phyloP scores from a whole-genome alignment of 2,888 invertebrate genomes.

The Volucella zonaria region DNA sequence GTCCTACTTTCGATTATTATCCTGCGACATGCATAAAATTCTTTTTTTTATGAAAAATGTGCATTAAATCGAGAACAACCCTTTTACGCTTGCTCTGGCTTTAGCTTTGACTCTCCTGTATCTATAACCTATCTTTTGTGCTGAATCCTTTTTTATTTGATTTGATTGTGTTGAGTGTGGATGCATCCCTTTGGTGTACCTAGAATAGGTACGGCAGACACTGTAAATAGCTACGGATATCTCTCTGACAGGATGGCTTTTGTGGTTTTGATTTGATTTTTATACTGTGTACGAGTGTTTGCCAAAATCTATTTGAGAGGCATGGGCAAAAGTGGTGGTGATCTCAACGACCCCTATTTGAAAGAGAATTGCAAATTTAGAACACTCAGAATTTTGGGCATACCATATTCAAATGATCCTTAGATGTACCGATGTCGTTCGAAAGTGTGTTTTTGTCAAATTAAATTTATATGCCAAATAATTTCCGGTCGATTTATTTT shows the following conservation, averaged over 20 bases:
- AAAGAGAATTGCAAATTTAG: constrained; percentile 48
- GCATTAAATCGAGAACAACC: constrained; percentile 72
- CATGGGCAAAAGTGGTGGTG: constrained; percentile 18
- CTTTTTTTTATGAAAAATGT: constrained; percentile 64
- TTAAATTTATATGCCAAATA: constrained; percentile 70
- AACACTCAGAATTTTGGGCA: constrained; percentile 1
- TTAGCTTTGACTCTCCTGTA: not conserved
- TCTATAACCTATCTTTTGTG: constrained; percentile 16
- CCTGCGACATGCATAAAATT: constrained; percentile 70
- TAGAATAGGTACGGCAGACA: not conserved
- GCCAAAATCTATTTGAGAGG: constrained; percentile 21
- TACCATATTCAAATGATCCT: constrained; percentile 65
- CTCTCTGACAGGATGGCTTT: constrained; percentile 52
- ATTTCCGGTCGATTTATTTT: constrained; percentile 71
- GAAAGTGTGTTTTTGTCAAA: constrained; percentile 57
- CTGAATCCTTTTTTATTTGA: constrained; percentile 39
- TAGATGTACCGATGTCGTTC: not conserved
- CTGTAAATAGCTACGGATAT: not conserved
- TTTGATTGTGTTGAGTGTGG: constrained; percentile 62
- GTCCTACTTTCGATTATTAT: constrained; percentile 73
- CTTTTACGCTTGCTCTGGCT: constrained; percentile 45
- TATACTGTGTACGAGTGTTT: constrained; percentile 33
- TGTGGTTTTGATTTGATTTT: constrained; percentile 66
- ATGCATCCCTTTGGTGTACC: constrained; percentile 53
- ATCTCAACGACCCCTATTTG: constrained; percentile 38